Conservation (phyloP, 2,888 invertebrate genomes). For the Pyrrhosoma nymphula region DNA sequence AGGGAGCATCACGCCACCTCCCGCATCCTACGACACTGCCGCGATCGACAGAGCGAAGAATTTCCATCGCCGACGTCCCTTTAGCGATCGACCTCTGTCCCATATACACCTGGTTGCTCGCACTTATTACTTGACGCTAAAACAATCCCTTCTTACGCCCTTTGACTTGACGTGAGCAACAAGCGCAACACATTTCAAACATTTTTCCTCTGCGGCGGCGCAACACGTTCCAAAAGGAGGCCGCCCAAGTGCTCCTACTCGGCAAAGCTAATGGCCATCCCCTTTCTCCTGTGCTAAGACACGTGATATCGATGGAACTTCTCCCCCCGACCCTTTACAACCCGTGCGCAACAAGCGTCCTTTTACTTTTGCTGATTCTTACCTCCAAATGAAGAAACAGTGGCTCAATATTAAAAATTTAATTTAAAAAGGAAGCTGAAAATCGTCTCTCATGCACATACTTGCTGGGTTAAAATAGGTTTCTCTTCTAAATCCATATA, state of each 20-base stretch:
- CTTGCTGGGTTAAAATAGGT: too few species aligned
- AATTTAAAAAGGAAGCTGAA: too few species aligned
- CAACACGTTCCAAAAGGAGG: not conserved
- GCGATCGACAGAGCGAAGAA: not conserved
- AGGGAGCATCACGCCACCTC: not conserved
- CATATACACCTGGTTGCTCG: not conserved
- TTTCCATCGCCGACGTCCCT: not conserved
- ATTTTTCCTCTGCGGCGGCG: not conserved
- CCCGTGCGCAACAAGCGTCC: not conserved
- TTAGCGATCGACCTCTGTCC: not conserved
- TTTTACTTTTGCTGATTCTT: not conserved
- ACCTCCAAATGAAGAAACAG: not conserved
- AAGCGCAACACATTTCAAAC: not conserved
- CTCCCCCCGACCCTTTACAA: not conserved
- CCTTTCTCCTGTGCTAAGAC: not conserved
- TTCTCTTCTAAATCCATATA: too few species aligned
- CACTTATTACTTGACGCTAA: not conserved
- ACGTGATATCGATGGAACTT: not conserved
- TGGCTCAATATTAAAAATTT: too few species aligned
- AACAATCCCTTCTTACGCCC: constrained; percentile 2
- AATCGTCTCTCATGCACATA: too few species aligned
- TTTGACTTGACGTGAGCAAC: not conserved
- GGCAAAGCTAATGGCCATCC: constrained; percentile 2
- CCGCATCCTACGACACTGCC: not conserved
- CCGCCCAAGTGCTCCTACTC: too few species aligned